Conservation (phyloP, 1,140 invertebrate genomes). For the Teleogryllus occipitalis region DNA sequence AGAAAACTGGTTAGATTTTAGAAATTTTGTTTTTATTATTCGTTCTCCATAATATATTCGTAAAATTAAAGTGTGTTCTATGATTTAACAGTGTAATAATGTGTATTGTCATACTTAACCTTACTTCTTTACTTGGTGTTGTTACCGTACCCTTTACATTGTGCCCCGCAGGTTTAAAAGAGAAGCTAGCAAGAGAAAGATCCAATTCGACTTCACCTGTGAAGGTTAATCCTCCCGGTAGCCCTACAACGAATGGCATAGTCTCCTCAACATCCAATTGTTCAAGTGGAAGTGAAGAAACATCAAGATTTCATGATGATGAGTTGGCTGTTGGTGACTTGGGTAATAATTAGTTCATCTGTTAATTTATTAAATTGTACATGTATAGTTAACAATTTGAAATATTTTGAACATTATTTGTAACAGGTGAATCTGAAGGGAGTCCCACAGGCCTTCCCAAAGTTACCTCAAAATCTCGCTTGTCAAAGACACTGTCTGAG, state of each 20-base stretch:
- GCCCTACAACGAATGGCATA: neutral
- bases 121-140: slow-evolving; percentile 9
- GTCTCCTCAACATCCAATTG: neutral
- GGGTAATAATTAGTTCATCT: neutral
- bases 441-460: neutral
- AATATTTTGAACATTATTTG: neutral
- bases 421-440: neutral
- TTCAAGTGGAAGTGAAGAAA: neutral
- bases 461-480: slow-evolving; percentile 36
- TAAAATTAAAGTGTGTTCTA: too few relatives aligned
- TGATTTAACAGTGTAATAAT: too few relatives aligned
- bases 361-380: neutral
- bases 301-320: neutral
- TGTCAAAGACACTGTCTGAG: slow-evolving; percentile 54
- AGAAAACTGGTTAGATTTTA: slow-evolving; percentile 36
- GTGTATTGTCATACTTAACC: neutral
- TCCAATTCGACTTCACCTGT: neutral
- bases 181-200: neutral
- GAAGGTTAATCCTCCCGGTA: neutral
- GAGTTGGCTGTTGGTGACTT: neutral
- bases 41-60: neutral
- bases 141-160: too few relatives aligned
- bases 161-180: neutral
- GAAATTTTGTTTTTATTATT: neutral
- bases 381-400: neutral